Conservation (phyloP, 2,797 vertebrate genomes). For the Amblyopsis hoosieri region DNA sequence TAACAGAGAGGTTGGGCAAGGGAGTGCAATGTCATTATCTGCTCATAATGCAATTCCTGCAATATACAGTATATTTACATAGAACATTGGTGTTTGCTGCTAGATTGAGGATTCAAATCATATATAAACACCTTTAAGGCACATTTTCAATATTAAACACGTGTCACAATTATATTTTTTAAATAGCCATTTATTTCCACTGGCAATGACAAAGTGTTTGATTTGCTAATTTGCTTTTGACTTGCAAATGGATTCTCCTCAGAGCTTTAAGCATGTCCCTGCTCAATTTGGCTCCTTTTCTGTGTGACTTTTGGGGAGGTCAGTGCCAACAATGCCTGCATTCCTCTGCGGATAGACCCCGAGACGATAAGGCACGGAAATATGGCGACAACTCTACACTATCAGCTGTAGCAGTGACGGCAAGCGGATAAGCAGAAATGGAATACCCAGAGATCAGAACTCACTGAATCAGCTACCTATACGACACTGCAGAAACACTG, state of each 20-base stretch:
- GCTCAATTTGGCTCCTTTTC: conserved; percentile 57
- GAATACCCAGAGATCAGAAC: conserved; percentile 48
- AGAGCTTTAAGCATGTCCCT: conserved; percentile 41
- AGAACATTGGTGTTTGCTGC: no score
- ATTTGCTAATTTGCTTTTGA: conserved; percentile 68
- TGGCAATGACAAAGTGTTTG: conserved; percentile 64
- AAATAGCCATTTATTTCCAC: conserved; percentile 41
- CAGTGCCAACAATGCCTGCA: conserved; percentile 47
- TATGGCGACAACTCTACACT: conserved; percentile 39
- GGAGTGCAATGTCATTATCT: background rate
- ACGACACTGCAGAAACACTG: conserved; percentile 41
- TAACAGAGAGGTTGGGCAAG: no score
- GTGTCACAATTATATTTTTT: conserved; percentile 35
- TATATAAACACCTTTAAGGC: conserved; percentile 20
- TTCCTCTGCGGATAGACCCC: conserved; percentile 50
- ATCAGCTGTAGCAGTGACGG: conserved; percentile 41
- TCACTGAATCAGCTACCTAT: conserved; percentile 41
- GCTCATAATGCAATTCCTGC: conserved; percentile 6
- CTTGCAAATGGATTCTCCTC: conserved; percentile 61
- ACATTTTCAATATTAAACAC: conserved; percentile 62
- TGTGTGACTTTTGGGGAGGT: conserved; percentile 65
- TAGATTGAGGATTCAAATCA: no score
- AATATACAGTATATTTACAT: no score
- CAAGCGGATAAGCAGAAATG: conserved; percentile 39
- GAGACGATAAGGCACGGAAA: conserved; percentile 49